Percentiles rank a stretch among this genome's conserved stretches.
phyloP scores from a whole-genome alignment of 1,140 invertebrate genomes.

The Polypedilum pembai region DNA sequence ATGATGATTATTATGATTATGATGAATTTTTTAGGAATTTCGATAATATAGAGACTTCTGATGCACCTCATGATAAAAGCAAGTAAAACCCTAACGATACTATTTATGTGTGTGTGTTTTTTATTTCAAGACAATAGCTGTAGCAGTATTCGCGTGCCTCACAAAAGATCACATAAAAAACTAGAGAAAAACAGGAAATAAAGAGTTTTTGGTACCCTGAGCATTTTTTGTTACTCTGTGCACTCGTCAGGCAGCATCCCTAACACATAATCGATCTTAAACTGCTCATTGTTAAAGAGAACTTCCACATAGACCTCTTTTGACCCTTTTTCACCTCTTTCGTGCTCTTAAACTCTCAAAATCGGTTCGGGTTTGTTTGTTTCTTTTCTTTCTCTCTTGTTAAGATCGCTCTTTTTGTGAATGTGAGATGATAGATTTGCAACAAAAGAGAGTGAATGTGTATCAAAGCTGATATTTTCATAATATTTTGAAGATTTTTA shows the following conservation, averaged over 20 bases:
- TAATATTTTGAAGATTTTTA: neutral
- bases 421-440: neutral
- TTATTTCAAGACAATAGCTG: too few species aligned
- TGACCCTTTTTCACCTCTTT: constrained; percentile 28
- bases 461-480: neutral
- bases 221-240: neutral
- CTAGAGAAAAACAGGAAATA: neutral
- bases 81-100: too few species aligned
- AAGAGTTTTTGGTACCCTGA: constrained; percentile 4
- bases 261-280: neutral
- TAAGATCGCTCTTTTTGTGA: neutral
- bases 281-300: neutral
- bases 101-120: too few species aligned
- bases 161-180: neutral
- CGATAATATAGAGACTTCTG: too few species aligned
- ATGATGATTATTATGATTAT: too few species aligned
- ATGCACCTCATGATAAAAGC: too few species aligned
- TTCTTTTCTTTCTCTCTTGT: neutral
- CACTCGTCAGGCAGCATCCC: constrained; percentile 1
- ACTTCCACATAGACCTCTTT: neutral
- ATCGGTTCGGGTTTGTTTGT: neutral
- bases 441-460: neutral
- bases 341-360: neutral
- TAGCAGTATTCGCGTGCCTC: neutral
- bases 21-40: too few species aligned